Evolutionary conservation across 2,113 vertebrate species (phyloP).

Genomic region (Lucifuga dentata): DNA sequence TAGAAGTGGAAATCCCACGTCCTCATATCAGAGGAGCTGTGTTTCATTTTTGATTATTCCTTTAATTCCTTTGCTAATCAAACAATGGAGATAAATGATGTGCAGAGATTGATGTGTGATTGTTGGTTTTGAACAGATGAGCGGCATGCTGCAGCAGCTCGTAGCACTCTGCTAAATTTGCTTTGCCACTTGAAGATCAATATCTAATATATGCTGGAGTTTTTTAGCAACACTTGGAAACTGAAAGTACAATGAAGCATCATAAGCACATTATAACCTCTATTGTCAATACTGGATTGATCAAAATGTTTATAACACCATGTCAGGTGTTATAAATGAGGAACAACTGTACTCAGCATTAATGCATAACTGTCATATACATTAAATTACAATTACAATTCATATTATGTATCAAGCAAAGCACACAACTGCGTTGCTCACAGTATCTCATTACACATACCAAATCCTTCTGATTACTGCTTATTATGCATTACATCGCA

Average conservation of each 20-base stretch:
- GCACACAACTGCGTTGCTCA: neutral
- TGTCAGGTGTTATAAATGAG: too few species aligned
- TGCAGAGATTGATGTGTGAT: neutral
- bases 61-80: conserved; percentile 58
- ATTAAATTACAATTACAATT: neutral
- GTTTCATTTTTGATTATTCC: conserved; percentile 52
- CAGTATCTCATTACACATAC: conserved; percentile 12
- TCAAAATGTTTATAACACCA: too few species aligned
- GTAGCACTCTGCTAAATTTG: conserved; percentile 8
- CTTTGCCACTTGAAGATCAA: conserved; percentile 36
- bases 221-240: conserved; percentile 30
- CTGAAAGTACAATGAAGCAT: conserved; percentile 24
- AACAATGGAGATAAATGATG: conserved; percentile 10
- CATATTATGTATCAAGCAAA: neutral
- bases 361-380: neutral
- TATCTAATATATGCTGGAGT: too few species aligned
- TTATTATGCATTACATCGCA: conserved; percentile 41
- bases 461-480: conserved; percentile 45
- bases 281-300: neutral
- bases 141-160: conserved; percentile 50
- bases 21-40: conserved; percentile 35
- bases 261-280: conserved; percentile 16
- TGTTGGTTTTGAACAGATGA: conserved; percentile 23
- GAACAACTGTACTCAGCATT: too few species aligned
- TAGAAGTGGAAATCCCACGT: conserved; percentile 65